Percentiles rank a stretch among this genome's conserved stretches.
phyloP scores from a whole-genome alignment of 2,888 invertebrate genomes.

The Drosophila greeni region DNA sequence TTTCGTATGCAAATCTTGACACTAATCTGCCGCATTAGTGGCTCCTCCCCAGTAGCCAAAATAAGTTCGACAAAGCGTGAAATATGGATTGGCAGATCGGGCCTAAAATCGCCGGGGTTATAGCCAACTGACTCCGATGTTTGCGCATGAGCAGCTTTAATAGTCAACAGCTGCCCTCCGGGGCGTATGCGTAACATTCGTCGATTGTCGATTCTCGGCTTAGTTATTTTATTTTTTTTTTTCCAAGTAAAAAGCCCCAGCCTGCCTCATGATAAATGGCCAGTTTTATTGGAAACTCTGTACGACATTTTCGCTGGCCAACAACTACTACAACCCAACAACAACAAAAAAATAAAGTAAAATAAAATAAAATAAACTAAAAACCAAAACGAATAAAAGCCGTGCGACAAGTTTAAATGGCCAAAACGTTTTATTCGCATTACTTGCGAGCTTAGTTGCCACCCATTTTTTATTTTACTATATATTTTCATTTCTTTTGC shows the following conservation, averaged over 20 bases:
- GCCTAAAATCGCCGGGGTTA: conserved; percentile 54
- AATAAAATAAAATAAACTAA: conserved; percentile 26
- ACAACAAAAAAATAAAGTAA: conserved; percentile 13
- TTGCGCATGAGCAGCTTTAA: conserved; percentile 35
- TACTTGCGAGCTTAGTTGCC: conserved; percentile 46
- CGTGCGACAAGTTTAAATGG: conserved; percentile 66
- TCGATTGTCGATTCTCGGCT: conserved; percentile 61
- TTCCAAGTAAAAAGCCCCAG: conserved; percentile 39
- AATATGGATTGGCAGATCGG: conserved; percentile 51
- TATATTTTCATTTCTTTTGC: conserved; percentile 23
- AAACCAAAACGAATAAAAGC: conserved; percentile 47
- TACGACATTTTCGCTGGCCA: conserved; percentile 66
- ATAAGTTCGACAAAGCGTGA: conserved; percentile 64
- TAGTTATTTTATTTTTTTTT: conserved; percentile 14
- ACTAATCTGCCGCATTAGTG: conserved; percentile 65
- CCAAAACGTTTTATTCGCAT: conserved; percentile 54
- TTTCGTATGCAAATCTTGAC: conserved; percentile 75
- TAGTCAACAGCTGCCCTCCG: conserved; percentile 44
- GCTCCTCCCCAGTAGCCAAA: conserved; percentile 50
- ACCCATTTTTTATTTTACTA: conserved; percentile 54
- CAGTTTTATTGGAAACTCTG: conserved; percentile 72
- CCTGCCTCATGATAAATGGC: conserved; percentile 62
- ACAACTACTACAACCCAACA: conserved; percentile 7
- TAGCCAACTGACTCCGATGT: conserved; percentile 42
- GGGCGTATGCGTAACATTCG: conserved; percentile 71